phyloP scores from a whole-genome alignment of 2,888 invertebrate genomes.

The Masnerella sp. region DNA sequence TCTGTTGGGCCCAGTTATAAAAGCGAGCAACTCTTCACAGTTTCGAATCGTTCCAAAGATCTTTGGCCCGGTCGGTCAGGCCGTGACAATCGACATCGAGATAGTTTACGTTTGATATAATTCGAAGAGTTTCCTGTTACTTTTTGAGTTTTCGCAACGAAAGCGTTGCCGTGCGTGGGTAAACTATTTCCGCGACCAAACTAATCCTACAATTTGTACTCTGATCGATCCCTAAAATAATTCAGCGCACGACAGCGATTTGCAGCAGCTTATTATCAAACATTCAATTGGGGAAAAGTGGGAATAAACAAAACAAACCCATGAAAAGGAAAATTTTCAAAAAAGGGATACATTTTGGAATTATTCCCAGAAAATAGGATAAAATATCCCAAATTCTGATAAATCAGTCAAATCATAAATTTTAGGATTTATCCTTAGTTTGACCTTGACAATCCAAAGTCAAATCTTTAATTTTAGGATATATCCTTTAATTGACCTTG shows the following conservation, averaged over 20 bases:
- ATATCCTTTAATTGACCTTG: no score
- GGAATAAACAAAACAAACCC: no score
- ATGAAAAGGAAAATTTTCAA: no score
- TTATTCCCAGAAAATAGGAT: no score
- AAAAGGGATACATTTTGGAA: no score
- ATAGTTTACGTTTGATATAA: slow-evolving; percentile 44
- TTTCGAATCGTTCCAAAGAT: slow-evolving; percentile 54
- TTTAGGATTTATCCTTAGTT: no score
- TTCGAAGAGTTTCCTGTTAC: slow-evolving; percentile 9
- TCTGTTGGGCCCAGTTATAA: slow-evolving; percentile 25
- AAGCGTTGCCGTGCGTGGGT: slow-evolving; percentile 61
- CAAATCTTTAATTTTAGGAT: no score
- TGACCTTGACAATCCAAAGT: no score
- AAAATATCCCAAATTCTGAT: no score
- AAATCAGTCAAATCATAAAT: no score
- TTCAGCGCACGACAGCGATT: slow-evolving; percentile 65
- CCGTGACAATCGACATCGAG: slow-evolving; percentile 47
- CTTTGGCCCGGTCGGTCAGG: slow-evolving; percentile 36
- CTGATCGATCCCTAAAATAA: slow-evolving; percentile 73
- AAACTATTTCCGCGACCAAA: slow-evolving; percentile 72
- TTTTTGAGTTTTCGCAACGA: no score
- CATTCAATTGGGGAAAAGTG: no score
- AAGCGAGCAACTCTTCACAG: slow-evolving; percentile 44
- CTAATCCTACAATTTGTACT: slow-evolving; percentile 76
- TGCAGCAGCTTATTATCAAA: slow-evolving; percentile 4